Evolutionary conservation across 2,797 vertebrate genomes (phyloP), one percentile per base, ranked within the genome.

Genomic region (Muraenolepis orangiensis): DNA sequence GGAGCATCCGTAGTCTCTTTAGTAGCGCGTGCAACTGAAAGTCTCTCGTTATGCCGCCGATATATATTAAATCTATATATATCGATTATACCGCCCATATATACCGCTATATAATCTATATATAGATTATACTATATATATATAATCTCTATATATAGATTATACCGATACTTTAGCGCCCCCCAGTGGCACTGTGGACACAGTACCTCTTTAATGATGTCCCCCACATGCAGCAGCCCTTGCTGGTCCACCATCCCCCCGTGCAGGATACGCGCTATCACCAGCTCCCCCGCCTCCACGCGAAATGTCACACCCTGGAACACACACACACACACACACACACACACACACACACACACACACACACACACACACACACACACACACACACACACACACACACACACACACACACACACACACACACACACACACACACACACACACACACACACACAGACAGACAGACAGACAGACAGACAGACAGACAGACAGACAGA

Each of bases 211-310:
- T 93, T 93, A 88, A 98, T 98, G 84, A 98, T 93, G 61, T 98
- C 96, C 0, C 96, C 96, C 0, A 96, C 95, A 0, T 96, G 96
- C 72, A 98, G 93, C 74, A 98, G 92, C 23, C 96, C 96, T 86
- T 98, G 96, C 87, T 97, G 96, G 30, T 96, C 96, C 72, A 98
- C 94, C 93, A 96, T 95, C 8, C 96, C 96, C 6, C 96, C 96
- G 0, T 98, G 96, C 57, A 98, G 94, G 78, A 98, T 98, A 16
- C 96, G 95, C 0, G 96, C 96, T 2, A 98, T 96, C 72, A 96
- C 95, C 90, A 98, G 80, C 87, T 98, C 96, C 0, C 95, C 95
- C 0, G 93, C 93, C 74, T 97, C 96, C 77, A 97, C 95, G 0
- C 96, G 95, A 83, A 97, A 98, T 0, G 96, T 97, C 87, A 98